Base-by-base conservation (phyloP, 2,113 vertebrate genomes). In the Tychaedon coryphoeus region DNA sequence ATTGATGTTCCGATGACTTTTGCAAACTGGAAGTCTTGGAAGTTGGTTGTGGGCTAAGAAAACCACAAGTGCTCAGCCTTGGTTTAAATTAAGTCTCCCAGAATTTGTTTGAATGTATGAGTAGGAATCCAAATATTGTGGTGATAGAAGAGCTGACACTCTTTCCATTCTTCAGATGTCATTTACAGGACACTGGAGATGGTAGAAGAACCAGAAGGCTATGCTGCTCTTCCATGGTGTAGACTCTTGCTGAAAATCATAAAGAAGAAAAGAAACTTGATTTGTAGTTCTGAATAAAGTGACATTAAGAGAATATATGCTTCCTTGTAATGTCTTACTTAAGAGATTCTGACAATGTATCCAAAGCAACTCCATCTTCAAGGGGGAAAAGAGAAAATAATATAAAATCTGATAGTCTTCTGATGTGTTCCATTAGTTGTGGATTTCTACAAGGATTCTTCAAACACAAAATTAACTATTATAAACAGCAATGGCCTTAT, bases 1-100 rank as follows among this genome's bases (percentile, higher is more conserved):
- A 90, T 95, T 95, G 92, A 94, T 89, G 72, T 97, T 96, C 94
- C 2, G 11, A 60, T 96, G 95, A 91, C 74, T 93, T 91, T 72
- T 14, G 82, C 92, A 95, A 91, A 92, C 95, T 94, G 48, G 80
- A 96, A 95, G 91, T 77, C 74, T 88, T 87, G 60, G n/a, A 84
- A 92, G 70, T 79, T 96, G 80, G 50, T 60, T 97, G 77, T 91
- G 88, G 90, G 50, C 67, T 96, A 77, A 82, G 23, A 69, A 96
- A 94, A 88, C 91, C 95, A 88, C 93, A 95, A 50, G 40, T 69
- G 40, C 76, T 89, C 66, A 88, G 91, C 45, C 60, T 56, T 79
- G 57, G 86, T 92, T 94, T 90, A 82, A 97, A 87, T 79, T 73
- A 81, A 64, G 81, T 90, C 71, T 91, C 56, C 62, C 23, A 72